These are phyloP conservation scores for Chromoteleia sp. DNA, from an alignment of 2,888 invertebrate genomes.

Conservation along the genomic window DNA sequence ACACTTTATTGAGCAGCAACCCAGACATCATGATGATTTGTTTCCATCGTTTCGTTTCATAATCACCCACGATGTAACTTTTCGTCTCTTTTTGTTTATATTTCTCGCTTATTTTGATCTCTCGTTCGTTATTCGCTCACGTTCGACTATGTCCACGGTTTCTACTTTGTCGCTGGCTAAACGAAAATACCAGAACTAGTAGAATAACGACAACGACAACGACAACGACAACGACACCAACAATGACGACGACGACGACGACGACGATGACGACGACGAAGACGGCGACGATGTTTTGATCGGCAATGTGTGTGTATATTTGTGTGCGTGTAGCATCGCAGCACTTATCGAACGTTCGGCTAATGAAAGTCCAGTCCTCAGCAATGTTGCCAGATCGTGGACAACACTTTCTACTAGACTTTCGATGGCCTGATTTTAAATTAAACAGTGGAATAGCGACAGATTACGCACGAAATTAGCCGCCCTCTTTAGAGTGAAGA, in stretches of 20 bases:
- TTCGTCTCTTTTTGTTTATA: constrained; percentile 1
- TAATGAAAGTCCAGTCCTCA: constrained; percentile 56
- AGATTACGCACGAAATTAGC: too few relatives aligned
- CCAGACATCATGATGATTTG: constrained; percentile 39
- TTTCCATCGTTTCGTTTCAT: constrained; percentile 60
- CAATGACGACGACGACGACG: too few relatives aligned
- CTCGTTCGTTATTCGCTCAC: constrained; percentile 21
- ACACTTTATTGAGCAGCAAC: constrained; percentile 59
- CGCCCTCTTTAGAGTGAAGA: too few relatives aligned
- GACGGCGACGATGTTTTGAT: constrained; percentile 35
- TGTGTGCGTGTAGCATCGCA: constrained; percentile 42
- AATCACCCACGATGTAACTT: constrained; percentile 43
- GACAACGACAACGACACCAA: too few relatives aligned
- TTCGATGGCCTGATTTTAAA: constrained; percentile 34
- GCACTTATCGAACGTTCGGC: constrained; percentile 60
- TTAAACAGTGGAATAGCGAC: too few relatives aligned
- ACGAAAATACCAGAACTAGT: constrained; percentile 34
- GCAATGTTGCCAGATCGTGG: constrained; percentile 36
- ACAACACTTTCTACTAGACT: constrained; percentile 5
- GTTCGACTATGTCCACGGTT: constrained; percentile 7
- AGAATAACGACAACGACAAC: constrained; percentile 12
- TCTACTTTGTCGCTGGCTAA: constrained; percentile 23
- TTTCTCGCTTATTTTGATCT: constrained; percentile 1
- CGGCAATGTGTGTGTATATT: constrained; percentile 31
- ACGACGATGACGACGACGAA: too few relatives aligned